Evolutionary conservation across 1,140 invertebrate species (phyloP).

Genomic region (Drosophila mojavensis): DNA sequence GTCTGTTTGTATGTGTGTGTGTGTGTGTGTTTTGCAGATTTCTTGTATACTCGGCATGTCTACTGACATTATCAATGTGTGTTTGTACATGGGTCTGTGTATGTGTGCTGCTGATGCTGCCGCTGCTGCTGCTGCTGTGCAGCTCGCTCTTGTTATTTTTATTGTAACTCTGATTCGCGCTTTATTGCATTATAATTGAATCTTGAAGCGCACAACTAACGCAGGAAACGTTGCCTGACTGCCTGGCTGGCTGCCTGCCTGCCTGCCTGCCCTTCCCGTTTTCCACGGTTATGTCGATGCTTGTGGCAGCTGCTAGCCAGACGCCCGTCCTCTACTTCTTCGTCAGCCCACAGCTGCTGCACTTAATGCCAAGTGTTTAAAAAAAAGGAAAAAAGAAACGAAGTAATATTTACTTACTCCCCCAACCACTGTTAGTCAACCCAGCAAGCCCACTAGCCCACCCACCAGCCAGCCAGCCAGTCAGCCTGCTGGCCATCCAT

Average conservation of each 20-base stretch:
- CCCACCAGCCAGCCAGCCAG: slow-evolving; percentile 6
- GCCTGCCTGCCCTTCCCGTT: slow-evolving; percentile 41
- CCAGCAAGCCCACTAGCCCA: not conserved
- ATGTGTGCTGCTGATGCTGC: slow-evolving; percentile 6
- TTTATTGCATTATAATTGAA: slow-evolving; percentile 83
- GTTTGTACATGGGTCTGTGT: slow-evolving; percentile 7
- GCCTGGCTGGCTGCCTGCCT: slow-evolving; percentile 1
- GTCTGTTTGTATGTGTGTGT: slow-evolving; percentile 7
- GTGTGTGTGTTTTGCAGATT: slow-evolving; percentile 29
- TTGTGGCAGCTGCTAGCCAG: slow-evolving; percentile 36
- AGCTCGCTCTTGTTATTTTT: slow-evolving; percentile 70
- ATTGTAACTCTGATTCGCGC: slow-evolving; percentile 81
- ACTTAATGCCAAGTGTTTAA: slow-evolving; percentile 80
- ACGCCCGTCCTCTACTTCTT: not conserved
- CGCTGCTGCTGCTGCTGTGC: slow-evolving; percentile 7
- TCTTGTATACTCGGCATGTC: slow-evolving; percentile 32
- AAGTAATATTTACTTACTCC: slow-evolving; percentile 76
- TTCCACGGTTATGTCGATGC: slow-evolving; percentile 21
- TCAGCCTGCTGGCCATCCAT: slow-evolving; percentile 7
- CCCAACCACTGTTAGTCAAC: slow-evolving; percentile 18
- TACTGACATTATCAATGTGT: slow-evolving; percentile 28
- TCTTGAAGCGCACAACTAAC: slow-evolving; percentile 81
- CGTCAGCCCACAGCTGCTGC: slow-evolving; percentile 62
- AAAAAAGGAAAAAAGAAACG: slow-evolving; percentile 44
- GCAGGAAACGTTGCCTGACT: slow-evolving; percentile 78